A percentile compares a stretch with the other conserved stretches of the same genome.
Evolutionary conservation across 1,140 invertebrate species (phyloP).

Genomic region (Pseudomyrmex dendroicus): DNA sequence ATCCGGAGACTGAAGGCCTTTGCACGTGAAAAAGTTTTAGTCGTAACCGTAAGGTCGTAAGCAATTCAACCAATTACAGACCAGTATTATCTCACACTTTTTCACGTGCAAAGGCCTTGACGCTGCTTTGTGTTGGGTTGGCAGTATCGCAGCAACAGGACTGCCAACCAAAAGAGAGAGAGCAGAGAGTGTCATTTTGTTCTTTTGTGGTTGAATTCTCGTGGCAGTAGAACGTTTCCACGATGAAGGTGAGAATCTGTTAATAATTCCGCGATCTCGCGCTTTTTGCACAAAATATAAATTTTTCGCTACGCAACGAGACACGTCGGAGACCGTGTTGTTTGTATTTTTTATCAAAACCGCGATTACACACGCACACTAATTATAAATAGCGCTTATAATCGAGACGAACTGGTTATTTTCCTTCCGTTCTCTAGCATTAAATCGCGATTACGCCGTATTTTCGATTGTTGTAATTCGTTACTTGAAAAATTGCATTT

Average conservation of each 20-base stretch:
- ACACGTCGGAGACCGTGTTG: too few relatives aligned
- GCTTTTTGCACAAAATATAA: slow-evolving; percentile 1
- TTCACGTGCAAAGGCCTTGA: too few relatives aligned
- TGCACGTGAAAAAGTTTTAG: too few relatives aligned
- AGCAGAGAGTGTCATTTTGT: neutral
- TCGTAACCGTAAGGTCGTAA: too few relatives aligned
- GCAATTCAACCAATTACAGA: too few relatives aligned
- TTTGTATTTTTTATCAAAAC: neutral
- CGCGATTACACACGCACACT: neutral
- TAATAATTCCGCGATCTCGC: slow-evolving; percentile 74
- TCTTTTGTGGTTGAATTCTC: slow-evolving; percentile 62
- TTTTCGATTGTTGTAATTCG: neutral
- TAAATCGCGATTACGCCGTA: neutral
- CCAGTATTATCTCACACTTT: too few relatives aligned
- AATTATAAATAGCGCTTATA: neutral
- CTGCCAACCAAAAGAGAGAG: too few relatives aligned
- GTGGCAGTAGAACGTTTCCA: slow-evolving; percentile 64
- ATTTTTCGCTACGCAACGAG: neutral
- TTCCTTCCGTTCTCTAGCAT: neutral
- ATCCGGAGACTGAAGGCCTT: too few relatives aligned
- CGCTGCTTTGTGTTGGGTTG: too few relatives aligned
- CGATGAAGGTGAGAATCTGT: slow-evolving; percentile 81
- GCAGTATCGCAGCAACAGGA: too few relatives aligned
- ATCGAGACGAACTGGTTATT: too few relatives aligned
- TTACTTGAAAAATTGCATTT: neutral